phyloP scores from a whole-genome alignment of 2,888 invertebrate genomes.

The Alitta virens region DNA sequence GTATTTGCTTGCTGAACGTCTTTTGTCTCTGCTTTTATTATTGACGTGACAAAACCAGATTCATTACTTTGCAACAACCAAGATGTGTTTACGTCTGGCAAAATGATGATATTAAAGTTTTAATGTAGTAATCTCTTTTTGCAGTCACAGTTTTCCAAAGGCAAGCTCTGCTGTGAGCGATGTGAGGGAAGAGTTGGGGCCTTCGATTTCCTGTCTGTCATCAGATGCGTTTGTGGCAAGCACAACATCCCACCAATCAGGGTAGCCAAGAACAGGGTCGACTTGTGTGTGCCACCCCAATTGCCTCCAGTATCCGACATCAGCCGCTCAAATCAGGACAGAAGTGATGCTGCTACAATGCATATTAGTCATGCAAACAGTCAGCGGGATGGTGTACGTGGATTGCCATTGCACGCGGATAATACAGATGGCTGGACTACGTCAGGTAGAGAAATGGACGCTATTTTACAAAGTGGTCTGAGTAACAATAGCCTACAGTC shows the following conservation, averaged over 20 bases:
- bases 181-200: conserved; percentile 33
- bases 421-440: no score
- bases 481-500: no score
- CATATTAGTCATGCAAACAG: not conserved
- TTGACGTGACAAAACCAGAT: no score
- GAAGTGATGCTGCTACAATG: not conserved
- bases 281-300: conserved; percentile 9
- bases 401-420: not conserved
- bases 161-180: conserved; percentile 32
- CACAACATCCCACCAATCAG: conserved; percentile 24
- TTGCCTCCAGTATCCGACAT: not conserved
- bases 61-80: no score
- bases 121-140: not conserved
- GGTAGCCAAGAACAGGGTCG: conserved; percentile 27
- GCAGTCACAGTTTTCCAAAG: conserved; percentile 27
- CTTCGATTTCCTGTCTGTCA: conserved; percentile 30
- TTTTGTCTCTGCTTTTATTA: no score
- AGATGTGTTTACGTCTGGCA: no score
- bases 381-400: not conserved
- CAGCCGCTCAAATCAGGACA: not conserved
- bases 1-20: no score
- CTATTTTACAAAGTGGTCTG: no score
- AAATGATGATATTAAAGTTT: no score
- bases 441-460: no score
- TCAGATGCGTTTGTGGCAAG: conserved; percentile 23